Percentiles rank a stretch among this genome's conserved stretches.
phyloP scores from a whole-genome alignment of 2,797 vertebrate genomes.

The Sebastes steindachneri region DNA sequence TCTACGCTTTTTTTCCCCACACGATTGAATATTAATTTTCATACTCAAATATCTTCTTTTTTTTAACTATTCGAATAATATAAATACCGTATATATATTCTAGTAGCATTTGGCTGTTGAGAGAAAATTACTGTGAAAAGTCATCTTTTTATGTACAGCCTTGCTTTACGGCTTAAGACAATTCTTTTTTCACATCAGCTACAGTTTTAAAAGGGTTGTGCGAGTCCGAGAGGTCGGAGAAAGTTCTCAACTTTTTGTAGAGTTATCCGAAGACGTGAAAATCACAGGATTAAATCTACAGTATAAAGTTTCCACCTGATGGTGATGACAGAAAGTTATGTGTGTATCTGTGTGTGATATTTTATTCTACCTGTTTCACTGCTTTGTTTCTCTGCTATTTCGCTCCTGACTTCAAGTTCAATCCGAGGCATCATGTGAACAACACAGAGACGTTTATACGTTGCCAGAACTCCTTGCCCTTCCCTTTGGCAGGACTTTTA shows the following conservation, averaged over 20 bases:
- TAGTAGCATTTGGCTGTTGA: not conserved
- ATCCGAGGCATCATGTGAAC: conserved; percentile 85
- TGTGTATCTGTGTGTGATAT: not conserved
- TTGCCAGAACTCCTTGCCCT: conserved; percentile 56
- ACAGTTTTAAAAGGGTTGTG: not conserved
- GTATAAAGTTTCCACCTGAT: not conserved
- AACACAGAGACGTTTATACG: conserved; percentile 75
- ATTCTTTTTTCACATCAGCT: not conserved
- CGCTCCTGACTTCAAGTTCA: conserved; percentile 50
- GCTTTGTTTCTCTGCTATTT: conserved; percentile 27
- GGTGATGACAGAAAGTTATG: conserved; percentile 18
- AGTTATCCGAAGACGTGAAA: not conserved
- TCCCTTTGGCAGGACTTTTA: conserved; percentile 65
- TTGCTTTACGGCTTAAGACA: not conserved
- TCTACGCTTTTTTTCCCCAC: accelerated
- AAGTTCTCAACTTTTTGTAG: not conserved
- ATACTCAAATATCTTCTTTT: too few species aligned
- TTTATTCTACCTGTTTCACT: not conserved
- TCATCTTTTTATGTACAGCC: not conserved
- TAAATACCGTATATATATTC: too few species aligned
- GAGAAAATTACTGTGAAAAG: not conserved
- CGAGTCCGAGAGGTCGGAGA: not conserved
- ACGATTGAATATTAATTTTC: too few species aligned
- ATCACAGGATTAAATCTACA: not conserved
- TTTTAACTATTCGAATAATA: too few species aligned